phyloP scores from a whole-genome alignment of 2,888 invertebrate species.

The Caenorhabditis parvicauda region DNA sequence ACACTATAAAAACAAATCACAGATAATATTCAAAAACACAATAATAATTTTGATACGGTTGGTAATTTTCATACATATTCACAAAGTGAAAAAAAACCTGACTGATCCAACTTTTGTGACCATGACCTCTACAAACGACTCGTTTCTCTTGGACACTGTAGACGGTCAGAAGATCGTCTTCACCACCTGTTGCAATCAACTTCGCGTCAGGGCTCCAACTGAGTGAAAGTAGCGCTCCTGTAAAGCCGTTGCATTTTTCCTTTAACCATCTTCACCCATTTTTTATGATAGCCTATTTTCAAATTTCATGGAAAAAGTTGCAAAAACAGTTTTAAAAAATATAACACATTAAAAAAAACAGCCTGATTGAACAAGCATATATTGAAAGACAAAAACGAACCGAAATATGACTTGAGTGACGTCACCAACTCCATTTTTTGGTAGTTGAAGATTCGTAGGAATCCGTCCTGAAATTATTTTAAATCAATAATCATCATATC shows the following conservation, averaged over 20 bases:
- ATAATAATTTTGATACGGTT: background rate
- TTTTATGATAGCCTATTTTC: too few species aligned
- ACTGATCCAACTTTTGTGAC: constrained; percentile 95
- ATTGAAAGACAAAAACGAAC: too few species aligned
- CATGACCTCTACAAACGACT: constrained; percentile 88
- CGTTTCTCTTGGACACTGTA: constrained; percentile 82
- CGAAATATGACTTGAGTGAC: constrained; percentile 82
- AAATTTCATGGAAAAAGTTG: background rate
- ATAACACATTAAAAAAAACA: background rate
- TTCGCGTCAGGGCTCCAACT: constrained; percentile 96
- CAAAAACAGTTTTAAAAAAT: background rate
- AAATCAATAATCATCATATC: background rate
- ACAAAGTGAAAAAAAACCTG: constrained; percentile 77
- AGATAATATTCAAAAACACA: too few species aligned
- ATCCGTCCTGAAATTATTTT: constrained; percentile 71
- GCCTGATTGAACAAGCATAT: too few species aligned
- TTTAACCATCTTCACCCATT: too few species aligned
- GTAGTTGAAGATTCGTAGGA: constrained; percentile 91
- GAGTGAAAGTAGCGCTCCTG: constrained; percentile 83
- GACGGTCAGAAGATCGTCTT: constrained; percentile 95
- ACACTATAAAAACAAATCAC: too few species aligned
- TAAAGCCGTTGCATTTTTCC: too few species aligned
- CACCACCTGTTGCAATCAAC: constrained; percentile 88
- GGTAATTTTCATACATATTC: background rate
- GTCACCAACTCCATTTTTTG: constrained; percentile 94